Conservation (phyloP, 1,140 invertebrate species). For the Zaprionus inermis region DNA sequence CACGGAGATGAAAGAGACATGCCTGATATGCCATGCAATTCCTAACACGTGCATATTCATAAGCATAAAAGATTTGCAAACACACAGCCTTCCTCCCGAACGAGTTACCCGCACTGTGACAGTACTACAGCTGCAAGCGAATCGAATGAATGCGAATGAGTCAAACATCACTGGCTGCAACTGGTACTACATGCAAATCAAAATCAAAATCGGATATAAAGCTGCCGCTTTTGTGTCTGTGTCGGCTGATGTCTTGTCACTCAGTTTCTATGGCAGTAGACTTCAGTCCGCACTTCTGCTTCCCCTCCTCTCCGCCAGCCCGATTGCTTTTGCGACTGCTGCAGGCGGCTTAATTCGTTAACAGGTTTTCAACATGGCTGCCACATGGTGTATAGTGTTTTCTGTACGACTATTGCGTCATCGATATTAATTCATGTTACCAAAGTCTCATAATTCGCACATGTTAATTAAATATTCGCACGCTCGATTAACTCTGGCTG, state of each 20-base stretch:
- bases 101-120: constrained; percentile 35
- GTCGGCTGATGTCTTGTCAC: constrained; percentile 56
- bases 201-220: constrained; percentile 58
- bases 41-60: constrained; percentile 66
- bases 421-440: constrained; percentile 58
- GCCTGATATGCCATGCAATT: constrained; percentile 58
- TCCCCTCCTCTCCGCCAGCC: neutral
- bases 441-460: constrained; percentile 6
- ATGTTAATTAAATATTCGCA: constrained; percentile 72
- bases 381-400: neutral
- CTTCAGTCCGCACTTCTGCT: neutral
- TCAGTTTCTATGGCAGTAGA: constrained; percentile 58
- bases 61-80: constrained; percentile 70
- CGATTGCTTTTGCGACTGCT: neutral
- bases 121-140: constrained; percentile 53
- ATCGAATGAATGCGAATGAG: constrained; percentile 71
- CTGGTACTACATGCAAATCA: constrained; percentile 53
- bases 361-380: neutral
- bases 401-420: constrained; percentile 18
- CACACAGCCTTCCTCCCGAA: neutral
- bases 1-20: constrained; percentile 10
- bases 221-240: constrained; percentile 10
- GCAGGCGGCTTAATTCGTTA: neutral
- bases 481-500: constrained; percentile 61
- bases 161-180: constrained; percentile 55